These are phyloP conservation scores for Leptinotarsa texana DNA, from an alignment of 1,140 invertebrate genomes.

Conservation along the genomic window DNA sequence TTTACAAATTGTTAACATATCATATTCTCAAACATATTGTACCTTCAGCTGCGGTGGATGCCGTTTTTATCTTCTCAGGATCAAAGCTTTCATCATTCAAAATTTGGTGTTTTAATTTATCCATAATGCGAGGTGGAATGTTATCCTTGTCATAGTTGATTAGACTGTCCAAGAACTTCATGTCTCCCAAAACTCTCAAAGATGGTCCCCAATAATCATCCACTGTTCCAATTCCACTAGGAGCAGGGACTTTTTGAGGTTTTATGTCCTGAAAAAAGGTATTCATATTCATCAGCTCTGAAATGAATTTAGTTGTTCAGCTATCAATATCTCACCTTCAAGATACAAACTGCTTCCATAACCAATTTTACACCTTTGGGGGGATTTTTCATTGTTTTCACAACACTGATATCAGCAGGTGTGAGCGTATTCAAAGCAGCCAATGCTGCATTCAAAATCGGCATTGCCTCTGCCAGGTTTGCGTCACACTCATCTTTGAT, in stretches of 20 bases:
- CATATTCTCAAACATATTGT: constrained; percentile 20
- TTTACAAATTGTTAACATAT: too few species aligned
- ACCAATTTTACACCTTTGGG: constrained; percentile 91
- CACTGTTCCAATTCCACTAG: constrained; percentile 72
- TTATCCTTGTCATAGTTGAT: constrained; percentile 92
- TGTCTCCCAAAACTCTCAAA: constrained; percentile 87
- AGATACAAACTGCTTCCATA: constrained; percentile 95
- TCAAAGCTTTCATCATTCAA: constrained; percentile 87
- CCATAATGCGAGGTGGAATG: constrained; percentile 80
- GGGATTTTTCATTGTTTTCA: constrained; percentile 98
- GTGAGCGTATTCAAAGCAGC: constrained; percentile 90
- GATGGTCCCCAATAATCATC: constrained; percentile 95
- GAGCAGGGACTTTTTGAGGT: constrained; percentile 80
- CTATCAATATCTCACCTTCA: constrained; percentile 68
- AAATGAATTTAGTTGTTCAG: background rate
- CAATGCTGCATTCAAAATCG: constrained; percentile 88
- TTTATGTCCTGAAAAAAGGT: constrained; percentile 68
- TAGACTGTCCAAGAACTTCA: constrained; percentile 84
- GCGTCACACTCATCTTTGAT: constrained; percentile 96
- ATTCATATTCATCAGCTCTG: constrained; percentile 57
- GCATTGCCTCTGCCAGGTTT: constrained; percentile 90
- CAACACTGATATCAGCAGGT: constrained; percentile 87
- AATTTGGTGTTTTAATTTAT: constrained; percentile 80
- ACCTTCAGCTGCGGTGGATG: constrained; percentile 78
- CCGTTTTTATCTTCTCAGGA: constrained; percentile 83